Conservation (phyloP, 2,113 vertebrate species). For the Pogona vitticeps region DNA sequence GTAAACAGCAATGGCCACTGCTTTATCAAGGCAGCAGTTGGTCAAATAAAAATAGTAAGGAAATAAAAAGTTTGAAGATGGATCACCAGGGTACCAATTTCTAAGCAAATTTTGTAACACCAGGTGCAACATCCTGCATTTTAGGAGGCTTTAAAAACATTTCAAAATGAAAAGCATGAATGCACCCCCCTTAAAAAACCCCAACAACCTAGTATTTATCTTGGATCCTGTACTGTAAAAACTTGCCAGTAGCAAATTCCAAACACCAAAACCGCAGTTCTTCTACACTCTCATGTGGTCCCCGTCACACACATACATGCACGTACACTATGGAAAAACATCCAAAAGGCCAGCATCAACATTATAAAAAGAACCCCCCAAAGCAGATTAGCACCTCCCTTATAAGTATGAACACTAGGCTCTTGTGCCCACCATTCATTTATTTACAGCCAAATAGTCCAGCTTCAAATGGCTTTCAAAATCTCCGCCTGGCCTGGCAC, state of each 20-base stretch:
- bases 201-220: constrained; percentile 64
- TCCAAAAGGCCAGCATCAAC: constrained; percentile 71
- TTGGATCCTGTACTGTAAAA: constrained; percentile 65
- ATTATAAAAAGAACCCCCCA: constrained; percentile 66
- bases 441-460: constrained; percentile 37
- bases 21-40: neutral
- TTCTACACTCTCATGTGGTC: constrained; percentile 51
- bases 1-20: neutral
- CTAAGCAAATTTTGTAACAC: constrained; percentile 54
- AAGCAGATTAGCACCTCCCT: constrained; percentile 69
- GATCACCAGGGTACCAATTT: neutral
- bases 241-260: constrained; percentile 75
- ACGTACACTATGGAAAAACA: constrained; percentile 66
- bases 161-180: constrained; percentile 63
- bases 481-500: neutral
- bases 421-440: constrained; percentile 55
- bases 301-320: constrained; percentile 59
- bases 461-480: constrained; percentile 46
- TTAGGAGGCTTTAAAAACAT: constrained; percentile 56
- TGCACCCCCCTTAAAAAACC: constrained; percentile 54
- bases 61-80: constrained; percentile 39
- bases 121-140: constrained; percentile 64
- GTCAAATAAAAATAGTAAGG: constrained; percentile 26
- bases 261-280: constrained; percentile 66
- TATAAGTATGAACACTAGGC: constrained; percentile 56